Evolutionary conservation across 1,140 invertebrate species (phyloP).

Genomic region (Euschistus heros): DNA sequence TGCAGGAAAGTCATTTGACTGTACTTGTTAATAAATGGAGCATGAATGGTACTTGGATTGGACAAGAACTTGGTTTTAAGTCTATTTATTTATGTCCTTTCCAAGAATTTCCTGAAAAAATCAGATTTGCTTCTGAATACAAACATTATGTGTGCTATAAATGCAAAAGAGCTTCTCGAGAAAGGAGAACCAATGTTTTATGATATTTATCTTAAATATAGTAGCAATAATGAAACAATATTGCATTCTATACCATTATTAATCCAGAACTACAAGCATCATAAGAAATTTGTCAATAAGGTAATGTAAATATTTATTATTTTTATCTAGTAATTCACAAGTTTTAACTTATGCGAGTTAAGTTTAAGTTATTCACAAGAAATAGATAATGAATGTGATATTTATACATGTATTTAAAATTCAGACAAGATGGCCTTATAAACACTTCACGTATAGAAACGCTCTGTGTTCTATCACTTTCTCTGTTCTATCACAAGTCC

Average conservation of each 20-base stretch:
- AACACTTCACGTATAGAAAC: too few species aligned
- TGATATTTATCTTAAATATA: constrained; percentile 46
- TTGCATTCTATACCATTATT: constrained; percentile 49
- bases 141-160: constrained; percentile 41
- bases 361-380: too few species aligned
- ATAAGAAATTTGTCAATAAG: constrained; percentile 29
- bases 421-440: too few species aligned
- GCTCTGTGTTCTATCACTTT: too few species aligned
- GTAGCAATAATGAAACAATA: constrained; percentile 36
- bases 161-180: constrained; percentile 40
- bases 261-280: constrained; percentile 35
- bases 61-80: constrained; percentile 33
- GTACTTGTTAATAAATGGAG: constrained; percentile 34
- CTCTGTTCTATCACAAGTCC: too few species aligned
- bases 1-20: constrained; percentile 39
- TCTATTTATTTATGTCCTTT: constrained; percentile 41
- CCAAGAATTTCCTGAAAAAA: constrained; percentile 38
- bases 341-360: too few species aligned
- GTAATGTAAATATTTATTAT: constrained; percentile 24
- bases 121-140: constrained; percentile 46
- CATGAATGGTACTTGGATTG: constrained; percentile 29
- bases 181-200: constrained; percentile 40
- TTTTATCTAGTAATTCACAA: too few species aligned
- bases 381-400: too few species aligned
- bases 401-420: too few species aligned